phyloP scores from a whole-genome alignment of 2,797 vertebrate genomes.

The Martes flavigula region DNA sequence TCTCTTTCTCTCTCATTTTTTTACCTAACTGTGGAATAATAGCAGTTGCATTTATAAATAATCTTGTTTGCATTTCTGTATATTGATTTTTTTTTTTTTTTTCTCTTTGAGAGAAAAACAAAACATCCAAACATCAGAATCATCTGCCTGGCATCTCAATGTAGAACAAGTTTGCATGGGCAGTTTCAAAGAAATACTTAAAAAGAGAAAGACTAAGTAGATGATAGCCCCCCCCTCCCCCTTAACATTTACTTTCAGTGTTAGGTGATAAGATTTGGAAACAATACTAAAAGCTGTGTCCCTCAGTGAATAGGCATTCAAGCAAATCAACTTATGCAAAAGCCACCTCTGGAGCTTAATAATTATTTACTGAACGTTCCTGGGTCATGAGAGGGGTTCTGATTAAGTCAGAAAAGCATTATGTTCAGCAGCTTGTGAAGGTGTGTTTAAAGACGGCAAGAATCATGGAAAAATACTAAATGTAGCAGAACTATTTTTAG shows the following conservation, averaged over 20 bases:
- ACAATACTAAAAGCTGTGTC: constrained; percentile 72
- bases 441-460: constrained; percentile 80
- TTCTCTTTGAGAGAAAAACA: background rate
- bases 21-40: background rate
- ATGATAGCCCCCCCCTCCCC: background rate
- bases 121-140: constrained; percentile 20
- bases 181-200: constrained; percentile 14
- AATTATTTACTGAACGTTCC: constrained; percentile 87
- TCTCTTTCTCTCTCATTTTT: background rate
- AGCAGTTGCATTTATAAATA: constrained; percentile 3
- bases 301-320: constrained; percentile 83
- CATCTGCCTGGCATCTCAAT: background rate
- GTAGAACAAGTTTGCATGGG: background rate
- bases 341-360: constrained; percentile 85
- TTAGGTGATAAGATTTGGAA: constrained; percentile 75
- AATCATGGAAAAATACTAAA: constrained; percentile 87
- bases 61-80: constrained; percentile 34
- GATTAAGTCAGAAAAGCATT: constrained; percentile 89
- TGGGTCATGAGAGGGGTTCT: constrained; percentile 86
- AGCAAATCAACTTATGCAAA: constrained; percentile 85
- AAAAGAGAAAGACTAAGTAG: constrained; percentile 8
- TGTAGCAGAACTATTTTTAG: constrained; percentile 78
- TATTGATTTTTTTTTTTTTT: constrained; percentile 15
- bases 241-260: constrained; percentile 65
- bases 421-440: constrained; percentile 85